These are phyloP conservation scores for Amyelois transitella DNA, from an alignment of 1,140 invertebrate genomes.

Conservation along the genomic window DNA sequence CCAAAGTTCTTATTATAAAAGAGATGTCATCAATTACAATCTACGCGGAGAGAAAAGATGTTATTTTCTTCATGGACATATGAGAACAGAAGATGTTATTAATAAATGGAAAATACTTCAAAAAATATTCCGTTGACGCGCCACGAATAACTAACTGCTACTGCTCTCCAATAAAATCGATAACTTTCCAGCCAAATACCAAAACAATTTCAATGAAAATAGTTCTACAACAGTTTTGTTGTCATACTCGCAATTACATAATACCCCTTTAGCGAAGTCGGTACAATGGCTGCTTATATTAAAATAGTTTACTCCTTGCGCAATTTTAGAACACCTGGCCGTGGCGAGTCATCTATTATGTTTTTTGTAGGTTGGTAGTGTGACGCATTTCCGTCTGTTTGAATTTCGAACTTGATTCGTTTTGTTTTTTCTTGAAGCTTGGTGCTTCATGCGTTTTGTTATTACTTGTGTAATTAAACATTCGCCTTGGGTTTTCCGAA, in stretches of 20 bases:
- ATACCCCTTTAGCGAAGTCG: constrained; percentile 1
- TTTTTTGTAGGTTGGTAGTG: background rate
- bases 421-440: background rate
- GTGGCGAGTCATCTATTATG: constrained; percentile 35
- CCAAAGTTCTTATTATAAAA: too few species aligned
- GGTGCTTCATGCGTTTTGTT: background rate
- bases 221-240: constrained; percentile 25
- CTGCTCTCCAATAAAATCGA: constrained; percentile 29
- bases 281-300: constrained; percentile 38
- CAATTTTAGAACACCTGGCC: constrained; percentile 40
- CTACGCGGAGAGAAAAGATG: too few species aligned
- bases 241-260: constrained; percentile 19
- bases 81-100: background rate
- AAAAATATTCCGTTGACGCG: too few species aligned
- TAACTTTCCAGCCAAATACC: constrained; percentile 26
- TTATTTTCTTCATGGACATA: too few species aligned
- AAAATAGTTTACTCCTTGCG: constrained; percentile 44
- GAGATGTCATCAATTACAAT: too few species aligned
- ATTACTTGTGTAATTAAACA: background rate
- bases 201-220: constrained; percentile 50
- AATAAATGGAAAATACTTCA: background rate
- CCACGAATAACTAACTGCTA: too few species aligned
- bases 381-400: constrained; percentile 3
- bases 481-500: too few species aligned
- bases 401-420: background rate